Conservation (phyloP, 2,113 vertebrate genomes). For the Mungos mungo region DNA sequence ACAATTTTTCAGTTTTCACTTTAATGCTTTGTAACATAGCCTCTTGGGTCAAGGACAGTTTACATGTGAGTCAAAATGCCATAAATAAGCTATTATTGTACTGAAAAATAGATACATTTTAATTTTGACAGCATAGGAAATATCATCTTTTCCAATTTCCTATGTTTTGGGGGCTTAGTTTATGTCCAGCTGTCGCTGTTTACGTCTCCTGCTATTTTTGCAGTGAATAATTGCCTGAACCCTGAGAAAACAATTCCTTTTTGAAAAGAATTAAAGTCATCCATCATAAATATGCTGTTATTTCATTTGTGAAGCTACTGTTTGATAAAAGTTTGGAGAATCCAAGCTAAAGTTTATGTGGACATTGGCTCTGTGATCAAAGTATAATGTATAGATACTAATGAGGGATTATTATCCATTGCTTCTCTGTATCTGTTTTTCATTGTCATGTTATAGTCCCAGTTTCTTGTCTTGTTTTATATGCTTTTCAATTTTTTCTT, state of each 20-base stretch:
- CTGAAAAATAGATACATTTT: background rate
- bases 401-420: background rate
- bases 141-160: background rate
- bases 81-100: slow-evolving; percentile 5
- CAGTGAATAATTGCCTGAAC: background rate
- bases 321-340: slow-evolving; percentile 37
- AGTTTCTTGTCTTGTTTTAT: background rate
- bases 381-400: background rate
- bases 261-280: slow-evolving; percentile 9
- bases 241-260: slow-evolving; percentile 11
- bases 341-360: background rate
- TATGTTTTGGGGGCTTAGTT: background rate
- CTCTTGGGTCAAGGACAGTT: background rate
- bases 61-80: slow-evolving; percentile 16
- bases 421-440: background rate
- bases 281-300: background rate
- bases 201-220: slow-evolving; percentile 10
- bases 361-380: background rate
- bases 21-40: background rate
- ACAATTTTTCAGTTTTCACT: slow-evolving; percentile 12
- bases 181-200: slow-evolving; percentile 35
- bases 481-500: background rate
- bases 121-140: background rate
- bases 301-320: background rate
- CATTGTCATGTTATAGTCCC: background rate